Evolutionary conservation across 1,140 invertebrate genomes (phyloP).

Genomic region (Drosophila punjabiensis): DNA sequence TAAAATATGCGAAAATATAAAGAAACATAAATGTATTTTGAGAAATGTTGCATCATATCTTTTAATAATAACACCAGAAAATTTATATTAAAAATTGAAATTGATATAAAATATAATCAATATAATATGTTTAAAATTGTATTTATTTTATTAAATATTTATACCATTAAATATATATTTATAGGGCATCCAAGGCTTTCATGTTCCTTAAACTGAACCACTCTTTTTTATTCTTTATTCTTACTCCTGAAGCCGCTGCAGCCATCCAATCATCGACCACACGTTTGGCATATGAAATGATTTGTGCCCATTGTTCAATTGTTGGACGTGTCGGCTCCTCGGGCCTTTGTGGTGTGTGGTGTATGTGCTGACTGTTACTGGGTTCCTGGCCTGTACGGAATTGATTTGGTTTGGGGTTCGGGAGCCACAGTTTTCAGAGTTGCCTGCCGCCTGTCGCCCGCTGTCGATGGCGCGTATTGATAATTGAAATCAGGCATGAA

Average conservation of each 20-base stretch:
- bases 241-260: conserved; percentile 22
- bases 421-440: background rate
- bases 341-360: conserved; percentile 28
- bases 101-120: no score
- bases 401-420: conserved; percentile 32
- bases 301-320: conserved; percentile 80
- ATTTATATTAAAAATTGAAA: no score
- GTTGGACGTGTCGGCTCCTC: conserved; percentile 49
- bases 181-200: background rate
- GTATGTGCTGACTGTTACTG: background rate
- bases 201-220: background rate
- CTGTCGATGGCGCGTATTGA: conserved; percentile 77
- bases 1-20: no score
- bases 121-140: no score
- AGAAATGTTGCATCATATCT: no score
- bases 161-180: background rate
- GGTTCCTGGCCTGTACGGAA: conserved; percentile 27
- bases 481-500: conserved; percentile 83
- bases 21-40: no score
- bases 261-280: conserved; percentile 65
- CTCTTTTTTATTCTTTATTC: conserved; percentile 25
- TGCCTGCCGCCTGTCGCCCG: conserved; percentile 40
- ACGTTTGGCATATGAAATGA: conserved; percentile 81
- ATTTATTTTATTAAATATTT: background rate
- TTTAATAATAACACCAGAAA: no score